Conservation (phyloP, 2,797 vertebrate species). For the Pyrrhura leucotis region DNA sequence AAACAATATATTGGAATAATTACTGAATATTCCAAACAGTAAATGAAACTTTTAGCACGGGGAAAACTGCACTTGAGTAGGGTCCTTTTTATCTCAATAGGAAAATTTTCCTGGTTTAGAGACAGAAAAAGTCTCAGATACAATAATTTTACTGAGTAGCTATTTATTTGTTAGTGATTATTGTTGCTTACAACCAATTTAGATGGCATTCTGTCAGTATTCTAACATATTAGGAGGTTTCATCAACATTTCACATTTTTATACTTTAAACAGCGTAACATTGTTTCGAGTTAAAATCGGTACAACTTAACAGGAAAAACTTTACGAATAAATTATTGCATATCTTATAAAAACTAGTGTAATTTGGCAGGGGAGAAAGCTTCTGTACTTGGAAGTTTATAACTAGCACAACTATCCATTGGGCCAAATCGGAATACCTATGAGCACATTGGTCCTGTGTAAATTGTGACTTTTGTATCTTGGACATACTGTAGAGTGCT, state of each 20-base stretch:
- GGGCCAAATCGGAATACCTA: neutral
- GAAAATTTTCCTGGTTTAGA: neutral
- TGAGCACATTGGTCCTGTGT: neutral
- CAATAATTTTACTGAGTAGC: neutral
- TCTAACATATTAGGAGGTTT: neutral
- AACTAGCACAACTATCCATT: neutral
- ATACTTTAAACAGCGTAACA: neutral
- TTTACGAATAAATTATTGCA: neutral
- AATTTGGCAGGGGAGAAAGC: neutral
- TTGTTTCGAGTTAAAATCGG: neutral
- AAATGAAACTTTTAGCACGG: neutral
- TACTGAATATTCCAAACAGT: neutral
- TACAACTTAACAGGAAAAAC: neutral
- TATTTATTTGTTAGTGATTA: neutral
- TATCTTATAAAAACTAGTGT: neutral
- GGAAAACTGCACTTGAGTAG: neutral
- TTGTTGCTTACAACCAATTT: neutral
- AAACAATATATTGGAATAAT: neutral
- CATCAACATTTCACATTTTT: neutral
- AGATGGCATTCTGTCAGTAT: neutral
- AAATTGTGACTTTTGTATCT: neutral
- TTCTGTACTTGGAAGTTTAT: neutral
- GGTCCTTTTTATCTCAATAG: neutral
- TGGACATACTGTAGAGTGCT: neutral
- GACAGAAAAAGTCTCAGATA: neutral